Conservation (phyloP, 2,888 invertebrate genomes). For the Apeira syringaria region DNA sequence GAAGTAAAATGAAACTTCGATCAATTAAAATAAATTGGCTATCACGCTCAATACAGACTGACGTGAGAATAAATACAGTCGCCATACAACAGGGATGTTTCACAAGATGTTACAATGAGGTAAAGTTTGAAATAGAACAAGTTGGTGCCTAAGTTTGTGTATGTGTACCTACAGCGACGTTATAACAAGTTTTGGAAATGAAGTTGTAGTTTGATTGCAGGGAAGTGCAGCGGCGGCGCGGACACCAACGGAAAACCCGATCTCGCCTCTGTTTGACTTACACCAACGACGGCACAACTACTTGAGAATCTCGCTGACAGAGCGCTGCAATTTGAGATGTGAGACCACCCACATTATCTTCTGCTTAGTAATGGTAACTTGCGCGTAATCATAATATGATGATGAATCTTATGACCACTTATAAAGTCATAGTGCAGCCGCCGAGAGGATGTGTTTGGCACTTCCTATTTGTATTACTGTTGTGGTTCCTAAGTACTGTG, state of each 20-base stretch:
- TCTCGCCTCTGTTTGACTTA: constrained; percentile 87
- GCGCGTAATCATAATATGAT: too few relatives aligned
- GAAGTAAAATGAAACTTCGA: constrained; percentile 20
- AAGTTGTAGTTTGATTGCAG: not conserved
- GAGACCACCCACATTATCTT: constrained; percentile 62
- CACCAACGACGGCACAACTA: constrained; percentile 96
- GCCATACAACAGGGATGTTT: not conserved
- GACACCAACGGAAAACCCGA: constrained; percentile 12
- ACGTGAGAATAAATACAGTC: not conserved
- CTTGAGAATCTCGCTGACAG: constrained; percentile 97
- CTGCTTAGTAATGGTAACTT: too few relatives aligned
- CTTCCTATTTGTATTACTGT: too few relatives aligned
- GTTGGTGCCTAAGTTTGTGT: not conserved
- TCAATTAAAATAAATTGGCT: constrained; percentile 21
- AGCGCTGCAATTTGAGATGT: constrained; percentile 98
- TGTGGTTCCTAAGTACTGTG: too few relatives aligned
- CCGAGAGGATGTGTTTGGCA: too few relatives aligned
- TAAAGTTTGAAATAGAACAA: constrained; percentile 4
- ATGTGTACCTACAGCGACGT: not conserved
- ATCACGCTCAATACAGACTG: constrained; percentile 7
- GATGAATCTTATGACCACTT: too few relatives aligned
- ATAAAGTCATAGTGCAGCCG: too few relatives aligned
- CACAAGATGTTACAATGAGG: constrained; percentile 18
- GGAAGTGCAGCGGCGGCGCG: constrained; percentile 8
- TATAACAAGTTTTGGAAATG: not conserved